Base-by-base conservation (phyloP, 2,113 vertebrate genomes). In the Synchiropus splendidus region DNA sequence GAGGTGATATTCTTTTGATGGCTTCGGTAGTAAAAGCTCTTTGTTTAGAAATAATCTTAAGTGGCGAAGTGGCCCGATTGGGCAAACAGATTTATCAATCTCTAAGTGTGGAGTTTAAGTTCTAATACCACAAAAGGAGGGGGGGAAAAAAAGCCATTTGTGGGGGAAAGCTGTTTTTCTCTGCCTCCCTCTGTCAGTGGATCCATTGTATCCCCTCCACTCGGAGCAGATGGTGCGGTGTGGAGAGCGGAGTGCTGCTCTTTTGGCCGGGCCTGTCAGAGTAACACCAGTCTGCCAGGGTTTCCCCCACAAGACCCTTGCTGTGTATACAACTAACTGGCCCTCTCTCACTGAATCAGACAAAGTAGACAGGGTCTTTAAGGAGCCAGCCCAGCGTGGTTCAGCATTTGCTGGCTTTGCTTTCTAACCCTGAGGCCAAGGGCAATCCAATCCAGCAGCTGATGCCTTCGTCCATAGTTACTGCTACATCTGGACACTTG, bases 161-260 rank as follows among this genome's bases (percentile, higher is more conserved):
- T 27, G 4, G 21, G 4, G 21, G 21, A 27, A 27, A 27, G 21
- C 21, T 27, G 21, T 27, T 27, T 72, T 51, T 51, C 45, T 50
- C 35, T 41, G 33, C 8, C 32, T 56, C 51, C 16, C 51, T 54
- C 37, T 57, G 61, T 78, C 64, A 79, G 70, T 72, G 72, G 66
- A 65, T 58, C 78, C 67, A 81, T 83, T 83, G 80, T 83, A 63
- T 68, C 68, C 57, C 58, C 58, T 63, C 58, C 70, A 54, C 74
- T 76, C 59, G 60, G 66, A 83, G 80, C 80, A 83, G 80, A 83
- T 83, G 80, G 80, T 72, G 69, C 70, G 74, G 76, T 78, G 70
- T 77, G 74, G 80, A 73, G 79, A 81, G 78, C 72, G 78, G 75
- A 83, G 76, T 73, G 76, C 80, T 80, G 76, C 76, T 83, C 80